Evolutionary conservation across 2,888 invertebrate genomes (phyloP).

Genomic region (Leptura quadrifasciata): DNA sequence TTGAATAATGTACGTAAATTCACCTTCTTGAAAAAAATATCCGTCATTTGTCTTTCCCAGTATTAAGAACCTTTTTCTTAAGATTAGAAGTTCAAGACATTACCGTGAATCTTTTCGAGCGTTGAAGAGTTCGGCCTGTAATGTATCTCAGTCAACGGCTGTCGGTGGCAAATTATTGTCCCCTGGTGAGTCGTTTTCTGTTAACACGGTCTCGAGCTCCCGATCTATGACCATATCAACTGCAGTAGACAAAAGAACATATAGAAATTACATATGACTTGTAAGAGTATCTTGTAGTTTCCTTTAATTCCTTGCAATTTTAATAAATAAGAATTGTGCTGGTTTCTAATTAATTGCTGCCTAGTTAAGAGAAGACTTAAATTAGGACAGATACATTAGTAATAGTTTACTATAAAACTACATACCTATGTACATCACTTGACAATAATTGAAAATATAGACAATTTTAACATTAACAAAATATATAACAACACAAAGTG

Average conservation of each 20-base stretch:
- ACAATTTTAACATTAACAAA: too few relatives aligned
- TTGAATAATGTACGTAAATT: conserved; percentile 12
- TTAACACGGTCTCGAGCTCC: conserved; percentile 40
- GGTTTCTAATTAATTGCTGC: not conserved
- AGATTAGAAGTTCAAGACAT: conserved; percentile 30
- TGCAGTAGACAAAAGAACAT: conserved; percentile 9
- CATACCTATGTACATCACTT: too few relatives aligned
- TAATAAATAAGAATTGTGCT: not conserved
- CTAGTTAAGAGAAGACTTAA: not conserved
- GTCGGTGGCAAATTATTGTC: conserved; percentile 50
- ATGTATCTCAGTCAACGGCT: conserved; percentile 50
- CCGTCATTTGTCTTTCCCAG: conserved; percentile 18
- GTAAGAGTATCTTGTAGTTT: not conserved
- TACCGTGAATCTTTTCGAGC: conserved; percentile 22
- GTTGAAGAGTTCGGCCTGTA: conserved; percentile 25
- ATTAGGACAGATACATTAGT: not conserved
- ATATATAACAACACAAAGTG: too few relatives aligned
- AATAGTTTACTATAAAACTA: too few relatives aligned
- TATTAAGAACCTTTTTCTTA: conserved; percentile 25
- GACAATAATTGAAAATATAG: too few relatives aligned
- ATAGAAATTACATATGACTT: not conserved
- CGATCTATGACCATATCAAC: conserved; percentile 28
- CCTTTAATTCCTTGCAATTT: not conserved
- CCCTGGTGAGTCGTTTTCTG: conserved; percentile 47
- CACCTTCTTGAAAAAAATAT: not conserved